Percentiles rank a stretch among this genome's conserved stretches.
Conservation (phyloP, 2,888 invertebrate genomes). For the Glaucopsyche alexis region DNA sequence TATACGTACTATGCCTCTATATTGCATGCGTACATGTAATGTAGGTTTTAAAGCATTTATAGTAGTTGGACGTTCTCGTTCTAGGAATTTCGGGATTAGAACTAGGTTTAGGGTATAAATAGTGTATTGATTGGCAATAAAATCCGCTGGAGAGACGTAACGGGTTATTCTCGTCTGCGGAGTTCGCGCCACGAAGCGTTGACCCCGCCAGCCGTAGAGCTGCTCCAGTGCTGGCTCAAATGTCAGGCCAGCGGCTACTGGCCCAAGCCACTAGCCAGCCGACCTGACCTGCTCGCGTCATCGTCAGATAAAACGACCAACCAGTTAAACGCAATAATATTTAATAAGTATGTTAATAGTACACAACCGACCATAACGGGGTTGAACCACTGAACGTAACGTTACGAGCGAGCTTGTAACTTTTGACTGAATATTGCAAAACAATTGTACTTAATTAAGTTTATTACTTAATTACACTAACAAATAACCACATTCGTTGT, state of each 20-base stretch:
- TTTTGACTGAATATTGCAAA: background rate
- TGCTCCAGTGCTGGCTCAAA: background rate
- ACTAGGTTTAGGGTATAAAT: constrained; percentile 44
- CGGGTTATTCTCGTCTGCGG: constrained; percentile 78
- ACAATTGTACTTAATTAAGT: background rate
- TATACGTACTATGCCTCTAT: too few species aligned
- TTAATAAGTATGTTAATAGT: too few species aligned
- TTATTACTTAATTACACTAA: background rate
- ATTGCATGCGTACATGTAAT: background rate
- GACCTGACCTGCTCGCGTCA: too few species aligned
- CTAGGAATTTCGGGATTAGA: background rate
- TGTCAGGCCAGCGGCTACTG: background rate
- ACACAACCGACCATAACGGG: too few species aligned
- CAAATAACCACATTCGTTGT: background rate
- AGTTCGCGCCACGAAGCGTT: constrained; percentile 75
- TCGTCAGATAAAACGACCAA: too few species aligned
- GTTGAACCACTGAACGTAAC: too few species aligned
- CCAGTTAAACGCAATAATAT: too few species aligned
- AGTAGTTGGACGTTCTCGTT: background rate
- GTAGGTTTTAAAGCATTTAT: background rate
- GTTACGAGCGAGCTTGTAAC: too few species aligned
- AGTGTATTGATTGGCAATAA: constrained; percentile 43
- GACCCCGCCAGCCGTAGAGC: constrained; percentile 56
- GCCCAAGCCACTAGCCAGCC: background rate
- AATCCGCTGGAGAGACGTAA: constrained; percentile 72